phyloP scores from a whole-genome alignment of 2,797 vertebrate species.

The Bradypodion ventrale region DNA sequence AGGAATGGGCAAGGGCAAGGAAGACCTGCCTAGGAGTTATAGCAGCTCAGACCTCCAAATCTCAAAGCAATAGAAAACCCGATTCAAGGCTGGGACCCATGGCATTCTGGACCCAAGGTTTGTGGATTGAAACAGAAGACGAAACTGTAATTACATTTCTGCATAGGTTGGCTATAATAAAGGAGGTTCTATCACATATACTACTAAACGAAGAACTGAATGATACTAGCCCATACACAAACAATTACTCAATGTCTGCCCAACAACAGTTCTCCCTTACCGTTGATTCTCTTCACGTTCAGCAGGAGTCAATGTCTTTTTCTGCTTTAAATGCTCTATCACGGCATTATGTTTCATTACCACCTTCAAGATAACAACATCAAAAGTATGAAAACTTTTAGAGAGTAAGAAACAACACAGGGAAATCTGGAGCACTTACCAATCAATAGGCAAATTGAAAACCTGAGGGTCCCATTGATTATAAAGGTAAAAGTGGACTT shows the following conservation, averaged over 20 bases:
- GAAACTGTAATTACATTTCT: not conserved
- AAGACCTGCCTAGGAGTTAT: too few species aligned
- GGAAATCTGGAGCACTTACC: constrained; percentile 36
- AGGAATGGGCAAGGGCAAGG: too few species aligned
- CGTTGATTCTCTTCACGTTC: constrained; percentile 98
- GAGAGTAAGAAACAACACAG: constrained; percentile 2
- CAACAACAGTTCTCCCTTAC: constrained; percentile 70
- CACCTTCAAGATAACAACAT: constrained; percentile 80
- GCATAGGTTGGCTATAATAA: not conserved
- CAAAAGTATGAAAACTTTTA: constrained; percentile 52
- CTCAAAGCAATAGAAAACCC: too few species aligned
- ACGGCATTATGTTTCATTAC: constrained; percentile 98
- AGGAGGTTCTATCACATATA: not conserved
- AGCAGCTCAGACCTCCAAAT: too few species aligned
- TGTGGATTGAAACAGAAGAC: too few species aligned
- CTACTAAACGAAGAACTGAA: not conserved
- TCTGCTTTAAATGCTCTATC: constrained; percentile 97
- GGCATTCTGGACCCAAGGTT: too few species aligned
- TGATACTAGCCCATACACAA: not conserved
- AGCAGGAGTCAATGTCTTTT: constrained; percentile 92
- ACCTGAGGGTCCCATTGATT: not conserved
- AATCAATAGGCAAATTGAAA: constrained; percentile 11
- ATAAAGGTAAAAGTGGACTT: not conserved
- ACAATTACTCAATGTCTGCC: not conserved
- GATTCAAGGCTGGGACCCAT: too few species aligned